Percentiles rank a stretch among this genome's conserved stretches.
phyloP scores from a whole-genome alignment of 2,113 vertebrate genomes.

The Canis aureus region DNA sequence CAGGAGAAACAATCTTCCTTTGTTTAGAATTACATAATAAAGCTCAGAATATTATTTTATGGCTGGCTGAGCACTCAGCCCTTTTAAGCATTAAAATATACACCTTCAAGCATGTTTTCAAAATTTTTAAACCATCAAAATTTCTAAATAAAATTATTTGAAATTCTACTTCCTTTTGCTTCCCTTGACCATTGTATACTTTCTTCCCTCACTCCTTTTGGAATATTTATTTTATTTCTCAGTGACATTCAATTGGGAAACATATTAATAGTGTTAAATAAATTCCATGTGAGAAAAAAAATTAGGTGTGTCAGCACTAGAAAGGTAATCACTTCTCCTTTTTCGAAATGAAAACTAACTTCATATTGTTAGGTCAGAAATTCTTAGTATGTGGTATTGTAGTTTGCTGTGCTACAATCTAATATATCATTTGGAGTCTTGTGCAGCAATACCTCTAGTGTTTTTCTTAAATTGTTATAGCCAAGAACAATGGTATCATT shows the following conservation, averaged over 20 bases:
- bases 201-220: neutral
- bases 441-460: neutral
- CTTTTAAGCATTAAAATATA: slow-evolving; percentile 38
- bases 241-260: neutral
- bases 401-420: slow-evolving; percentile 15
- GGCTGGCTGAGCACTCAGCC: neutral
- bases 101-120: neutral
- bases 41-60: slow-evolving; percentile 11
- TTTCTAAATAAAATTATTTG: neutral
- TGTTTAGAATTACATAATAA: neutral
- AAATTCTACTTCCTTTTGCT: neutral
- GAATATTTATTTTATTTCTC: neutral
- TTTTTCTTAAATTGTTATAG: slow-evolving; percentile 54
- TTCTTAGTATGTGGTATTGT: neutral
- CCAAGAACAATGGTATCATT: slow-evolving; percentile 26
- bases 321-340: neutral
- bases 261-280: neutral
- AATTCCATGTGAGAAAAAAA: neutral
- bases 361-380: slow-evolving; percentile 52
- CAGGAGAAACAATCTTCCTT: neutral
- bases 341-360: neutral
- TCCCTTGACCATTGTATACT: neutral
- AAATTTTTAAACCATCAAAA: neutral
- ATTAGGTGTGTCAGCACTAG: neutral
- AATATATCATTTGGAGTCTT: neutral